These are phyloP conservation scores for Rhingia campestris DNA, from an alignment of 2,888 invertebrate genomes.

Conservation along the genomic window DNA sequence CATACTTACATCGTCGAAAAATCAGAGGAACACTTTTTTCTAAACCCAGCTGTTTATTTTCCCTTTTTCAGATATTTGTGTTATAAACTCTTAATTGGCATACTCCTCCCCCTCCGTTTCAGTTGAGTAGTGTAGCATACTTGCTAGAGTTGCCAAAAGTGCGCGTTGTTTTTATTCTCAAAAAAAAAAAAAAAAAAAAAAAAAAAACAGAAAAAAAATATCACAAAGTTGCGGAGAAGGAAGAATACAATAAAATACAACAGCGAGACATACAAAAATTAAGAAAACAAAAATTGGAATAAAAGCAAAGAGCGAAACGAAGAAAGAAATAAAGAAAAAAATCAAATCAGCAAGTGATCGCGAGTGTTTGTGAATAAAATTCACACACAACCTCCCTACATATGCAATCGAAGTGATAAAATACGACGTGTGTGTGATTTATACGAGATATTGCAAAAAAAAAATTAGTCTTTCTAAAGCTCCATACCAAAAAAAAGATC, in stretches of 20 bases:
- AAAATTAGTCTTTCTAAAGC: slow-evolving; percentile 32
- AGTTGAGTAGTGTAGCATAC: slow-evolving; percentile 9
- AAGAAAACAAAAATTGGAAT: slow-evolving; percentile 14
- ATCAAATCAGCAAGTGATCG: slow-evolving; percentile 67
- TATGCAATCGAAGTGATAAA: slow-evolving; percentile 50
- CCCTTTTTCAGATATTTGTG: slow-evolving; percentile 12
- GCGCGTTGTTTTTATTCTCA: slow-evolving; percentile 29
- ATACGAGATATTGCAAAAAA: slow-evolving; percentile 54
- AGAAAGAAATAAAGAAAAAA: slow-evolving; percentile 29
- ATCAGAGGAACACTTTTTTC: neutral
- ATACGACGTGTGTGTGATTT: slow-evolving; percentile 47
- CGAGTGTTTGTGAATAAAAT: slow-evolving; percentile 59
- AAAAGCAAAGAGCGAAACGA: slow-evolving; percentile 24
- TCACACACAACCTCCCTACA: slow-evolving; percentile 39
- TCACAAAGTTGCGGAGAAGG: slow-evolving; percentile 24
- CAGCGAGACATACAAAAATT: slow-evolving; percentile 39
- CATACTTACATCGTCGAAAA: neutral
- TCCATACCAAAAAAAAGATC: slow-evolving; percentile 10
- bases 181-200: no score
- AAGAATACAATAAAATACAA: slow-evolving; percentile 17
- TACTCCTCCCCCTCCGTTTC: neutral
- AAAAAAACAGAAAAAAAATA: no score
- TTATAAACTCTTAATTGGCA: slow-evolving; percentile 27
- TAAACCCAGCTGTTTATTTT: neutral
- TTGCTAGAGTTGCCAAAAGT: slow-evolving; percentile 45